A percentile compares a stretch with the other conserved stretches of the same genome.
Conservation (phyloP, 2,113 vertebrate genomes). For the Mohoua ochrocephala region DNA sequence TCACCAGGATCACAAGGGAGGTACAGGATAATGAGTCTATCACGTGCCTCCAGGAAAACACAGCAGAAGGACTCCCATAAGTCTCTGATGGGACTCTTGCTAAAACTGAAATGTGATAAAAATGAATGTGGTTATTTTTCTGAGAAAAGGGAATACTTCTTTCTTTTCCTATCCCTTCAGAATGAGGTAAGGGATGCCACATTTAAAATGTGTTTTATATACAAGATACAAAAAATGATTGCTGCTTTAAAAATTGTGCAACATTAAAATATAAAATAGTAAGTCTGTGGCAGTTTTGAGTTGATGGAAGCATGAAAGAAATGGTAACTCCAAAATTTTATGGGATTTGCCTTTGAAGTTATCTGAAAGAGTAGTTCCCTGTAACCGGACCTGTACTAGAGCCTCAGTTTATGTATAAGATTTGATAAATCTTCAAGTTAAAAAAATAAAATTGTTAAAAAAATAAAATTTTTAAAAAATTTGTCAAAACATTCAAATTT, state of each 20-base stretch:
- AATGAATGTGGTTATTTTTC: not conserved
- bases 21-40: not conserved
- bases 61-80: not conserved
- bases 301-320: not conserved
- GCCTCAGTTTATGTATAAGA: not conserved
- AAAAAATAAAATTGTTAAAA: not conserved
- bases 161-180: not conserved
- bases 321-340: not conserved
- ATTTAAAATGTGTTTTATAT: not conserved
- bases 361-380: not conserved
- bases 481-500: not conserved
- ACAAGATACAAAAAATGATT: not conserved
- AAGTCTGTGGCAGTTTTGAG: not conserved
- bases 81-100: not conserved
- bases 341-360: not conserved
- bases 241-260: not conserved
- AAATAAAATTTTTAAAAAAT: rapidly evolving
- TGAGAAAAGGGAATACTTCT: not conserved
- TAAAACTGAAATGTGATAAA: not conserved
- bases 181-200: not conserved
- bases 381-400: not conserved
- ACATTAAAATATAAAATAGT: not conserved
- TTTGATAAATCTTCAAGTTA: not conserved
- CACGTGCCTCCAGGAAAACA: not conserved
- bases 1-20: not conserved